Conservation (phyloP, 2,888 invertebrate genomes). For the Byasa hedistus region DNA sequence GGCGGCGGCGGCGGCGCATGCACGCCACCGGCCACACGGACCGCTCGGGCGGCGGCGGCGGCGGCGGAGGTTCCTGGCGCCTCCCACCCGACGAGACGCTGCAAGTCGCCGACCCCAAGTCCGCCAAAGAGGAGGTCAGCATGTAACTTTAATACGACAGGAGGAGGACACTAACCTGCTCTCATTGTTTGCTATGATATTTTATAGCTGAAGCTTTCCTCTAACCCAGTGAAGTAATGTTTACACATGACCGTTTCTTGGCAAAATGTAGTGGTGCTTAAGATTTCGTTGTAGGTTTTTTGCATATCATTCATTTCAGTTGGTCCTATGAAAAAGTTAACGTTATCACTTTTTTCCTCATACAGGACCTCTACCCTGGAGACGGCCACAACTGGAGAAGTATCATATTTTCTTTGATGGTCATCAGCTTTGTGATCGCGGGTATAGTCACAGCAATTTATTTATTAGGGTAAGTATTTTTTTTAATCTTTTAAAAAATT, state of each 20-base stretch:
- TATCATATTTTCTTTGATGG: constrained; percentile 91
- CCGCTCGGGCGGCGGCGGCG: constrained; percentile 85
- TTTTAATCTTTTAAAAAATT: background rate
- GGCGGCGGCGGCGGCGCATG: constrained; percentile 84
- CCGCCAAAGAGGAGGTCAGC: constrained; percentile 84
- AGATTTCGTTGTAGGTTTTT: too few relatives aligned
- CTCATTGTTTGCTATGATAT: too few relatives aligned
- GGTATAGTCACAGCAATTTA: constrained; percentile 94
- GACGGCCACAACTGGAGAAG: constrained; percentile 95
- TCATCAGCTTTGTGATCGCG: constrained; percentile 91
- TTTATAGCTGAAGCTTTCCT: too few relatives aligned
- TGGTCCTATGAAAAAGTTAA: background rate
- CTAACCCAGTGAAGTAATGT: too few relatives aligned
- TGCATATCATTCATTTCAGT: too few relatives aligned
- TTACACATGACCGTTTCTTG: too few relatives aligned
- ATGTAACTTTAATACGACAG: constrained; percentile 36
- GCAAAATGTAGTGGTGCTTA: too few relatives aligned
- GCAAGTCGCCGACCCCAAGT: constrained; percentile 92
- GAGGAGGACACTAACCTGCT: background rate
- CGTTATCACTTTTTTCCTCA: background rate
- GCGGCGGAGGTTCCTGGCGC: constrained; percentile 88
- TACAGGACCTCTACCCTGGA: constrained; percentile 88
- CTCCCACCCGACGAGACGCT: constrained; percentile 95
- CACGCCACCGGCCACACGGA: constrained; percentile 94
- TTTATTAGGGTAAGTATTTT: constrained; percentile 85